phyloP scores from a whole-genome alignment of 2,888 invertebrate species.

The Cremastobaeus sp. region DNA sequence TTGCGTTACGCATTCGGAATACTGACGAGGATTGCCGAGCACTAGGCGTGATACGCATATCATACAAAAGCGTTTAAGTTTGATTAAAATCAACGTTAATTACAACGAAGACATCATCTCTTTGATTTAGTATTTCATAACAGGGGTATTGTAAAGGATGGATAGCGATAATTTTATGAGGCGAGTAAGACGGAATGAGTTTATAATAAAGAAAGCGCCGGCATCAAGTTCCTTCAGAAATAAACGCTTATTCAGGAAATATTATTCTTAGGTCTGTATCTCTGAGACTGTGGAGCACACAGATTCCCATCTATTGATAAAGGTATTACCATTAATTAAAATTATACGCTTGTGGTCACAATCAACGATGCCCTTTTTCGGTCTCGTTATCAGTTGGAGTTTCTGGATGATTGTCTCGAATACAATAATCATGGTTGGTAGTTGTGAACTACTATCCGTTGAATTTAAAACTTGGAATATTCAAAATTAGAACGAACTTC shows the following conservation, averaged over 20 bases:
- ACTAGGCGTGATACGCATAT: constrained; percentile 63
- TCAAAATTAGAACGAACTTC: no score
- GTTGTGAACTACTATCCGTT: constrained; percentile 7
- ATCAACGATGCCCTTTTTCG: constrained; percentile 18
- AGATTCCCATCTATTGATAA: constrained; percentile 68
- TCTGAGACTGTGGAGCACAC: constrained; percentile 44
- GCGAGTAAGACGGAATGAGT: constrained; percentile 16
- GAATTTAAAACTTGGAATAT: neutral
- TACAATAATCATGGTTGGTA: constrained; percentile 28
- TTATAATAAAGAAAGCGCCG: constrained; percentile 30
- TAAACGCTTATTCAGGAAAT: constrained; percentile 32
- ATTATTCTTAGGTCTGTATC: constrained; percentile 40
- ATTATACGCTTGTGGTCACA: constrained; percentile 64
- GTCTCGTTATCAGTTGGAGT: constrained; percentile 10
- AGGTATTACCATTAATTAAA: constrained; percentile 69
- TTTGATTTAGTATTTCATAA: constrained; percentile 18
- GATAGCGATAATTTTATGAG: constrained; percentile 3
- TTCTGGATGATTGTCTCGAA: constrained; percentile 23
- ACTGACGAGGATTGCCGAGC: constrained; percentile 43
- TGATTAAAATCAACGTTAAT: constrained; percentile 69
- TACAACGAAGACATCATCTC: constrained; percentile 48
- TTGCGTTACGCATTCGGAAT: constrained; percentile 46
- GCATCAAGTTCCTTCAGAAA: constrained; percentile 26
- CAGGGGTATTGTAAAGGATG: no score
- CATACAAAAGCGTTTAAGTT: constrained; percentile 65